Evolutionary conservation across 2,113 vertebrate species (phyloP).

Genomic region (Oreochromis niloticus): DNA sequence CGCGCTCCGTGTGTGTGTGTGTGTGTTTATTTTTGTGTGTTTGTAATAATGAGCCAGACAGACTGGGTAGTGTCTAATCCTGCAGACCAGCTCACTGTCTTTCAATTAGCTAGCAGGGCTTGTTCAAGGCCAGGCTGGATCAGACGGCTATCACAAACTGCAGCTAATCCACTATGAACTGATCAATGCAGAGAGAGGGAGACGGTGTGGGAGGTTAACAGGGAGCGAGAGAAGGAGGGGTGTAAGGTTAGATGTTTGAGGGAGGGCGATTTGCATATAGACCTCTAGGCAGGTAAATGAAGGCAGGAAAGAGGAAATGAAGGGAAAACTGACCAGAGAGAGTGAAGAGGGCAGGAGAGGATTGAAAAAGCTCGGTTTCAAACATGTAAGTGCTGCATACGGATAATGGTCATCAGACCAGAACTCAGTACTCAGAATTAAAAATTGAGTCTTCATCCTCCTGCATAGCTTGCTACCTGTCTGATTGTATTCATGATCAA

Average conservation of each 20-base stretch:
- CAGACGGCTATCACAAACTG: constrained; percentile 32
- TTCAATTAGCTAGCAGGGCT: constrained; percentile 52
- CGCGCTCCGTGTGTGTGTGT: not conserved
- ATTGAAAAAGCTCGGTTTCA: not conserved
- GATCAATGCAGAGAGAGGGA: constrained; percentile 29
- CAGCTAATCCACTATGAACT: constrained; percentile 44
- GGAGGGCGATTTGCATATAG: not conserved
- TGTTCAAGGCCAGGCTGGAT: constrained; percentile 29
- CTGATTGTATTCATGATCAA: not conserved
- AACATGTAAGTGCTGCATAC: not conserved
- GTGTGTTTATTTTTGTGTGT: not conserved
- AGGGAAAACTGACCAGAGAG: not conserved
- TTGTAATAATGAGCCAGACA: not conserved
- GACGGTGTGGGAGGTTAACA: not conserved
- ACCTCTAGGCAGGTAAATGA: not conserved
- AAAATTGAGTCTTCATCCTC: not conserved
- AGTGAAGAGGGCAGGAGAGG: not conserved
- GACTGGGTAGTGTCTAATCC: constrained; percentile 16
- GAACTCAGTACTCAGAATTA: not conserved
- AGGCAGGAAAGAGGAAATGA: not conserved
- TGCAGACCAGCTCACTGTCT: constrained; percentile 2
- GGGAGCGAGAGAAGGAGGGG: not conserved
- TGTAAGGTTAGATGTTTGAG: not conserved
- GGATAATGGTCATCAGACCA: not conserved
- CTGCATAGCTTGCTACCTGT: not conserved